phyloP scores from a whole-genome alignment of 1,140 invertebrate genomes.

The Drosophila setifemur region DNA sequence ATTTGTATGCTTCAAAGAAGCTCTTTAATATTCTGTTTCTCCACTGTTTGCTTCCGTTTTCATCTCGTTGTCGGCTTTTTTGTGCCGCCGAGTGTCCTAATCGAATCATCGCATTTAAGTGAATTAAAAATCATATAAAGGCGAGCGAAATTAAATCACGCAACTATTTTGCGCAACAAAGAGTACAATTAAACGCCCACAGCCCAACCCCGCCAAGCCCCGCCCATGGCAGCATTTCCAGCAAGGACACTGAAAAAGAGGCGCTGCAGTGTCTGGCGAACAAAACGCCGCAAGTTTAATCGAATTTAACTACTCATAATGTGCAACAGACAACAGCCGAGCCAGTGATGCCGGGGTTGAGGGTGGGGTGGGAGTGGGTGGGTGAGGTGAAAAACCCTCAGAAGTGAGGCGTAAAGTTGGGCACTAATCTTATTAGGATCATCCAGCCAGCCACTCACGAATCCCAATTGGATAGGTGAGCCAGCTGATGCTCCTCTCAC shows the following conservation, averaged over 20 bases:
- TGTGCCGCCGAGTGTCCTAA: slow-evolving; percentile 31
- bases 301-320: slow-evolving; percentile 81
- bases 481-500: slow-evolving; percentile 50
- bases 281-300: slow-evolving; percentile 77
- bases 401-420: slow-evolving; percentile 68
- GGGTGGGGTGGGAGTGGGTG: not conserved
- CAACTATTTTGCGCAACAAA: slow-evolving; percentile 77
- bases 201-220: slow-evolving; percentile 3
- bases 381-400: slow-evolving; percentile 11
- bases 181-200: slow-evolving; percentile 68
- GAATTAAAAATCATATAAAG: slow-evolving; percentile 75
- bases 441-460: slow-evolving; percentile 36
- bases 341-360: not conserved
- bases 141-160: slow-evolving; percentile 72
- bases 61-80: not conserved
- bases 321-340: slow-evolving; percentile 71
- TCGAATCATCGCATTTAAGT: slow-evolving; percentile 66
- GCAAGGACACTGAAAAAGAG: slow-evolving; percentile 12
- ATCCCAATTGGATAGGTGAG: slow-evolving; percentile 27
- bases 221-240: not conserved
- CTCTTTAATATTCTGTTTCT: too few species aligned
- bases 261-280: slow-evolving; percentile 26
- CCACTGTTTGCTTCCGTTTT: not conserved
- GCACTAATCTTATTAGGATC: slow-evolving; percentile 81
- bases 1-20: too few species aligned